Evolutionary conservation across 2,113 vertebrate species (phyloP).

Genomic region (Psittacus erithacus): DNA sequence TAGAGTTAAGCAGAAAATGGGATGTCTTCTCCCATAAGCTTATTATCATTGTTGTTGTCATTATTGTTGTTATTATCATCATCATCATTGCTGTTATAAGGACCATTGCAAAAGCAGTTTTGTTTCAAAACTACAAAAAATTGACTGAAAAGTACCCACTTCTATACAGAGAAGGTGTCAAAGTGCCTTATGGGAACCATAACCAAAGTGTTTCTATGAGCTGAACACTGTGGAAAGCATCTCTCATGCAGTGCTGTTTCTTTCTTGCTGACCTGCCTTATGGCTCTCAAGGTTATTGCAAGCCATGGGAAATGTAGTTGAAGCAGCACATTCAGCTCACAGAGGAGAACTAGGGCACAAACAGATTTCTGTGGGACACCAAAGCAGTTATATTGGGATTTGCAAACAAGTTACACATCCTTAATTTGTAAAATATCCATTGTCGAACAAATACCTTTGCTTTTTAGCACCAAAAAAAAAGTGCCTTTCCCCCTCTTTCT

Average conservation of each 20-base stretch:
- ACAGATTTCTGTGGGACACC: neutral
- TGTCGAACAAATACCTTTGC: neutral
- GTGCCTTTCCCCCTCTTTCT: neutral
- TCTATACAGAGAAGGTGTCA: neutral
- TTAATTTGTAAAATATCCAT: neutral
- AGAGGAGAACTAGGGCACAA: neutral
- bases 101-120: neutral
- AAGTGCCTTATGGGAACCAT: neutral
- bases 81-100: neutral
- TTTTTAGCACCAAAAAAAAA: neutral
- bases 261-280: neutral
- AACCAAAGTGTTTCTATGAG: neutral
- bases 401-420: neutral
- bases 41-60: neutral
- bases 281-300: neutral
- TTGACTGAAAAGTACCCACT: neutral
- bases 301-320: neutral
- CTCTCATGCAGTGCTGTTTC: neutral
- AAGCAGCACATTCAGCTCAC: neutral
- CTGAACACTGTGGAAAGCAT: accelerated
- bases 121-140: neutral
- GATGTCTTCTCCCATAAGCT: neutral
- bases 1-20: neutral
- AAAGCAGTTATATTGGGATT: neutral
- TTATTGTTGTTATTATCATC: neutral